Evolutionary conservation across 1,140 invertebrate species (phyloP), one percentile per base, ranked within the genome.

Genomic region (Latrodectus geometricus): DNA sequence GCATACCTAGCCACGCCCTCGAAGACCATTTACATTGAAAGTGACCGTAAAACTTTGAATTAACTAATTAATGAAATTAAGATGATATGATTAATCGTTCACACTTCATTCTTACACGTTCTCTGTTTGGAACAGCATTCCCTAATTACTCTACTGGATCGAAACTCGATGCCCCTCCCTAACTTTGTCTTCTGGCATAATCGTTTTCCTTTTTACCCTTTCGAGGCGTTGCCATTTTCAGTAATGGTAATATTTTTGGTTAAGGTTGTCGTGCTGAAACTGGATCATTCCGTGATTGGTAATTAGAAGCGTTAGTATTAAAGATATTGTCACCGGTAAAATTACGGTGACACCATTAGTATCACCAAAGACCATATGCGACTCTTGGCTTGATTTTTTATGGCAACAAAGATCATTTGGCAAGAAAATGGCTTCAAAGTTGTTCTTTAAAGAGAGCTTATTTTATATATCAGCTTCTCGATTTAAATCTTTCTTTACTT

Each of bases 1-100:
- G 23, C 8, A 9, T 20, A 23, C 4, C 35, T 76, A 65, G 48
- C 61, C 61, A 48, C 76, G 23, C n/a, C 74, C 54, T 76, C 61
- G 17, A 68, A 78, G 23, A 21, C 56, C 56, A 78, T 78, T 68
- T 68, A 66, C 61, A 68, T 52, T 54, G 15, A n/a, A 15, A 50
- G 35, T 78, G 76, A 15, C 76, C 76, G 61, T 78, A 78, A 66
- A 78, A 65, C 52, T 78, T 68, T 48, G 76, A 78, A 78, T 78
- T 78, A 48, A 65, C 76, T 61, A 78, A 78, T 78, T 78, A 78
- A 56, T 48, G 35, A 17, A 52, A 14, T 20, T 23, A 78, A 50
- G 17, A 4, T 49, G 52, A 9, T 78, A 78, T 78, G 76, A 78
- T 78, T 78, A 66, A 78, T 66, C 48, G 35, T 21, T 35, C 9